A percentile compares a stretch with the other conserved stretches of the same genome.
phyloP scores from a whole-genome alignment of 2,888 invertebrate species.

The Epinotia nisella region DNA sequence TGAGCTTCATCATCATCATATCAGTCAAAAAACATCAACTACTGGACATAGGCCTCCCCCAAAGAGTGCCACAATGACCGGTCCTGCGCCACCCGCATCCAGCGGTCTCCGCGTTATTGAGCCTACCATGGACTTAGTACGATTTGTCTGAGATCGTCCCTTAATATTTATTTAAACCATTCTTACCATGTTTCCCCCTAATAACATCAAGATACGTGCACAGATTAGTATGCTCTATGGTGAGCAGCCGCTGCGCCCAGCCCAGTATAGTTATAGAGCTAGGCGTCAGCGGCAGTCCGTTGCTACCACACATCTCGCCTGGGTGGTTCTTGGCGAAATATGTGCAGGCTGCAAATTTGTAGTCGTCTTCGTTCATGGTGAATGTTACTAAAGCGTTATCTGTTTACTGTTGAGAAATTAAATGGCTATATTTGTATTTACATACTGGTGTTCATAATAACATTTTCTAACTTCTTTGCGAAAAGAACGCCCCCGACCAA shows the following conservation, averaged over 20 bases:
- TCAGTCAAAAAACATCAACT: too few relatives aligned
- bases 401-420: background rate
- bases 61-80: too few relatives aligned
- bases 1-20: too few relatives aligned
- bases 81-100: too few relatives aligned
- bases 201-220: constrained; percentile 96
- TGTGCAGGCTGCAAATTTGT: constrained; percentile 92
- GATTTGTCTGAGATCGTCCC: too few relatives aligned
- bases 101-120: too few relatives aligned
- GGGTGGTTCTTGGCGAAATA: constrained; percentile 96
- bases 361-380: constrained; percentile 62
- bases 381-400: background rate
- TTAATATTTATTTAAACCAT: too few relatives aligned
- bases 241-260: constrained; percentile 92
- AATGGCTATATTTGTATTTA: too few relatives aligned
- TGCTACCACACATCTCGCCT: constrained; percentile 96
- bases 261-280: constrained; percentile 98
- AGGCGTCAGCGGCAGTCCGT: constrained; percentile 97
- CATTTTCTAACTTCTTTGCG: background rate
- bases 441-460: background rate
- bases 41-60: too few relatives aligned
- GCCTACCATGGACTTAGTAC: too few relatives aligned
- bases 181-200: constrained; percentile 95
- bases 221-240: constrained; percentile 91
- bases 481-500: constrained; percentile 27